Base-by-base conservation (phyloP, 2,888 invertebrate species). In the Pammene fasciana region DNA sequence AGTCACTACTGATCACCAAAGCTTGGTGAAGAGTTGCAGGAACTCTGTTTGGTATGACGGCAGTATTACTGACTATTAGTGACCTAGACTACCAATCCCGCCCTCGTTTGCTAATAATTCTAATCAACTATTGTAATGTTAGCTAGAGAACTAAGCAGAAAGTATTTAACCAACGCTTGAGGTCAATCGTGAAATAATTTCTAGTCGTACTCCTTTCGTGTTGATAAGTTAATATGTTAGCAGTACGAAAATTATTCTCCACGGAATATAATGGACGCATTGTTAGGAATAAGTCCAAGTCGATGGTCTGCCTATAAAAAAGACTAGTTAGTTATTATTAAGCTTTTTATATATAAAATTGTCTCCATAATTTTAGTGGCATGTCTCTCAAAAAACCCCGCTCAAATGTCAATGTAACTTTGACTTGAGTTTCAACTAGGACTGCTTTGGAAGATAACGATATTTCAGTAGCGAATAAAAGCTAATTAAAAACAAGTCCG, bases 181-280 rank as follows among this genome's bases (percentile, higher is more conserved):
- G 60, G 68, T 70, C 72, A 72, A 75, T 67, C 82, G 84, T 78
- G 84, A 80, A 78, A 78, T 89, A 89, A 89, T 89, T 87, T 88
- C 86, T 84, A 84, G 83, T 89, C 89, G 91, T 89, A 90, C 92
- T 92, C 91, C 90, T 90, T 83, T 79, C 91, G 90, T 88, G 87
- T 92, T 92, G 87, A 87, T 82, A 74, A 75, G 70, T 88, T 84
- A 91, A 92, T 86, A 87, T 88, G 89, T 86, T 80, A 88, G 92
- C 90, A 92, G 92, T 90, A 89, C 92, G 90, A 86, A 86, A 89
- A 88, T 90, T 91, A 89, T 84, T 78, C 78, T 74, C 79, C 85
- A 81, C 86, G 85, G 74, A 76, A 76, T 74, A 78, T 76, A 65
- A 64, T 76, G 78, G 79, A 76, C 77, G 82, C 83, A 81, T 73